Evolutionary conservation across 2,113 vertebrate species (phyloP).

Genomic region (Puntigrus tetrazona): DNA sequence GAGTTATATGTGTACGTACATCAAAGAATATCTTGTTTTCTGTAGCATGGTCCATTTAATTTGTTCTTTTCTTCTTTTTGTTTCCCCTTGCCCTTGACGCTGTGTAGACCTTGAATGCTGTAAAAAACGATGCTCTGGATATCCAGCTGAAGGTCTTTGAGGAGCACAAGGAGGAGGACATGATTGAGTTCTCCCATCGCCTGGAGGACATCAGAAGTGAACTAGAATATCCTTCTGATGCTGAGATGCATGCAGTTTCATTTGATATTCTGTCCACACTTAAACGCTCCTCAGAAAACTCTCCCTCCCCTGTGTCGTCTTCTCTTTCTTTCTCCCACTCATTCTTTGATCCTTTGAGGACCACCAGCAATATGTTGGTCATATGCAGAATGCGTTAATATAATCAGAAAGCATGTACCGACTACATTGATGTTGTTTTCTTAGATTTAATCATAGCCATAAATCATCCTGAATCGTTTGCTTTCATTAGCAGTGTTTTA

Average conservation of each 20-base stretch:
- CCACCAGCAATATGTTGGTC: slow-evolving; percentile 30
- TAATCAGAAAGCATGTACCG: background rate
- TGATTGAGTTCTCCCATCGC: slow-evolving; percentile 92
- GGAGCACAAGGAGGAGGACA: slow-evolving; percentile 96
- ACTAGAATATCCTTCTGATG: slow-evolving; percentile 92
- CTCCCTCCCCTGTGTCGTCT: background rate
- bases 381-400: slow-evolving; percentile 21
- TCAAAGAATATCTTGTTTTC: background rate
- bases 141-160: slow-evolving; percentile 97
- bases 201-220: slow-evolving; percentile 92
- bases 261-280: slow-evolving; percentile 18
- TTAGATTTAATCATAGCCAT: slow-evolving; percentile 44
- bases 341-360: slow-evolving; percentile 13
- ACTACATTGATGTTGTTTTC: slow-evolving; percentile 37
- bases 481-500: slow-evolving; percentile 39
- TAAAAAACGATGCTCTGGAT: slow-evolving; percentile 92
- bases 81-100: background rate
- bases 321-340: background rate
- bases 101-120: slow-evolving; percentile 68
- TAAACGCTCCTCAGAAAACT: background rate
- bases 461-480: slow-evolving; percentile 21
- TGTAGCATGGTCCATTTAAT: background rate
- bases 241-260: background rate
- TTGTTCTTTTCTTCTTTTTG: background rate
- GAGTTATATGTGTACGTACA: background rate